These are phyloP conservation scores for Herminia tarsipennalis DNA, from an alignment of 2,888 invertebrate species.

Conservation along the genomic window DNA sequence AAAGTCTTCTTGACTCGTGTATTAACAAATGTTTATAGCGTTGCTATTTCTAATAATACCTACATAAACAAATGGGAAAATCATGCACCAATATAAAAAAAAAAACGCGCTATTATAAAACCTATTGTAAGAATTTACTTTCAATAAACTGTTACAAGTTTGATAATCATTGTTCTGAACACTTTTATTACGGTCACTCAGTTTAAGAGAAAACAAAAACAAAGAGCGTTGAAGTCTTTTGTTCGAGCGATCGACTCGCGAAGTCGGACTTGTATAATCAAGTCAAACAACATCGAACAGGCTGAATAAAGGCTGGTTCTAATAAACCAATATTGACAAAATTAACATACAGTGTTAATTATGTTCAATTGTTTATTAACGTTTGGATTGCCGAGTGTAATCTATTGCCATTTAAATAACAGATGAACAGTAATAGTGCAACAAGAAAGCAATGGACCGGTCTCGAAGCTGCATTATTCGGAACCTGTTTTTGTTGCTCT, in stretches of 20 bases:
- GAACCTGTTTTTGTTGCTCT: conserved; percentile 82
- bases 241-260: conserved; percentile 35
- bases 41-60: too few species aligned
- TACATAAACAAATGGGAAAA: too few species aligned
- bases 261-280: conserved; percentile 18
- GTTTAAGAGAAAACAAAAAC: conserved; percentile 13
- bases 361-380: conserved; percentile 74
- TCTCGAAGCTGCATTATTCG: conserved; percentile 63
- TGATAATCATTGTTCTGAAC: not conserved
- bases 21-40: too few species aligned
- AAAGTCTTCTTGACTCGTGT: too few species aligned
- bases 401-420: conserved; percentile 83
- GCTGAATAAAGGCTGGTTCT: conserved; percentile 25
- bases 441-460: conserved; percentile 71
- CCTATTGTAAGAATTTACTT: too few species aligned
- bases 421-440: conserved; percentile 80
- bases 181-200: conserved; percentile 8
- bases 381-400: conserved; percentile 62
- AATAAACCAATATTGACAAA: conserved; percentile 69
- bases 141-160: not conserved
- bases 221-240: conserved; percentile 62
- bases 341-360: conserved; percentile 80
- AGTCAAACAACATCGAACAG: conserved; percentile 18
- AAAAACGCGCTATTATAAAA: too few species aligned
- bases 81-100: too few species aligned